Evolutionary conservation across 2,888 invertebrate species (phyloP).

Genomic region (Shargacucullia verbasci): DNA sequence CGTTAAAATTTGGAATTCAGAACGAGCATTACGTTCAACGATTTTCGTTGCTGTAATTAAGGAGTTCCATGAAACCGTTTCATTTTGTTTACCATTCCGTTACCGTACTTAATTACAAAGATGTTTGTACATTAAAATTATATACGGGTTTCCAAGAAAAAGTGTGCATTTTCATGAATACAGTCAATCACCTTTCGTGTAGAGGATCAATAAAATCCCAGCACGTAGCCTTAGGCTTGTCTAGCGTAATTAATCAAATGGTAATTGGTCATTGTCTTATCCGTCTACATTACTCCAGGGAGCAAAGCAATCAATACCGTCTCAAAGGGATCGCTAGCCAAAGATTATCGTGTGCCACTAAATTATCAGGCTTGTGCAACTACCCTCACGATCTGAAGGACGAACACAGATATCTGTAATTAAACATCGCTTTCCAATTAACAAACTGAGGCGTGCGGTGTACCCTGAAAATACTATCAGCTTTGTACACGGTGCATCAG

Average conservation of each 20-base stretch:
- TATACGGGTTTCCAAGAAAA: conserved; percentile 35
- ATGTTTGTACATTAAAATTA: conserved; percentile 29
- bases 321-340: conserved; percentile 70
- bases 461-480: conserved; percentile 55
- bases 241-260: conserved; percentile 62
- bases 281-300: conserved; percentile 58
- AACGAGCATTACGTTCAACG: conserved; percentile 17
- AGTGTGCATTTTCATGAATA: conserved; percentile 32
- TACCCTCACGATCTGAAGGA: conserved; percentile 39
- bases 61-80: conserved; percentile 27
- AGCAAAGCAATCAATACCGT: conserved; percentile 70
- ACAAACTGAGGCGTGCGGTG: conserved; percentile 42
- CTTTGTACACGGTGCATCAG: conserved; percentile 53
- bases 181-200: conserved; percentile 38
- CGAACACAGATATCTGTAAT: conserved; percentile 57
- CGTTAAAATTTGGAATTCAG: conserved; percentile 16
- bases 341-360: conserved; percentile 70
- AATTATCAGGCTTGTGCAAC: conserved; percentile 70
- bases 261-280: conserved; percentile 65
- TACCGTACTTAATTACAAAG: conserved; percentile 28
- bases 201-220: conserved; percentile 33
- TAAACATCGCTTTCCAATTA: conserved; percentile 62
- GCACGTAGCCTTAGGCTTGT: conserved; percentile 42
- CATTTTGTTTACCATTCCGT: conserved; percentile 28
- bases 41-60: conserved; percentile 27